These are phyloP conservation scores for Archips crataeganus DNA, from an alignment of 2,888 invertebrate genomes.

Conservation along the genomic window DNA sequence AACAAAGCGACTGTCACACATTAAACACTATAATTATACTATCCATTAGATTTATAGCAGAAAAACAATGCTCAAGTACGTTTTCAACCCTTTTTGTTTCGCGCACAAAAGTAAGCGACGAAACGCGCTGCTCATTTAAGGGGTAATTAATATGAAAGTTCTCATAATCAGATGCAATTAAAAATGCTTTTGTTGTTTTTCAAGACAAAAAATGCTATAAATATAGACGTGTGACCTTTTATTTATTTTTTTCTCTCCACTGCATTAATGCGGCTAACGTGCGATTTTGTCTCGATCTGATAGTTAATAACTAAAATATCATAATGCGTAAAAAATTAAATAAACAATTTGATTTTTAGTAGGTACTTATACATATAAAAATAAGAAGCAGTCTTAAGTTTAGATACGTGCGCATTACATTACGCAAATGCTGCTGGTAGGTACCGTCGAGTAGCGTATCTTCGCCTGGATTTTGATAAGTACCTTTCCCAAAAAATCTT, in stretches of 20 bases:
- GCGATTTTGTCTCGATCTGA: background rate
- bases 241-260: slow-evolving; percentile 38
- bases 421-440: no score
- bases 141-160: slow-evolving; percentile 82
- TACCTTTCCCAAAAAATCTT: no score
- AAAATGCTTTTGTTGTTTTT: slow-evolving; percentile 59
- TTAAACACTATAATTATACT: slow-evolving; percentile 81
- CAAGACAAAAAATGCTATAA: slow-evolving; percentile 59
- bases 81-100: slow-evolving; percentile 76
- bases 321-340: no score
- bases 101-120: slow-evolving; percentile 57
- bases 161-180: slow-evolving; percentile 79
- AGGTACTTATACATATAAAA: no score
- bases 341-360: no score
- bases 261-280: background rate
- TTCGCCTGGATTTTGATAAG: no score
- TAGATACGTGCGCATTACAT: no score
- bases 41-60: slow-evolving; percentile 80
- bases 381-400: no score
- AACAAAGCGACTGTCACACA: slow-evolving; percentile 81
- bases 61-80: slow-evolving; percentile 76
- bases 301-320: background rate
- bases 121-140: slow-evolving; percentile 76
- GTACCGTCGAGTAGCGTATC: no score
- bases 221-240: slow-evolving; percentile 59